Percentiles rank a stretch among this genome's conserved stretches.
These are phyloP conservation scores for Cheilosia scutellata DNA, from an alignment of 2,888 invertebrate genomes.

Conservation along the genomic window DNA sequence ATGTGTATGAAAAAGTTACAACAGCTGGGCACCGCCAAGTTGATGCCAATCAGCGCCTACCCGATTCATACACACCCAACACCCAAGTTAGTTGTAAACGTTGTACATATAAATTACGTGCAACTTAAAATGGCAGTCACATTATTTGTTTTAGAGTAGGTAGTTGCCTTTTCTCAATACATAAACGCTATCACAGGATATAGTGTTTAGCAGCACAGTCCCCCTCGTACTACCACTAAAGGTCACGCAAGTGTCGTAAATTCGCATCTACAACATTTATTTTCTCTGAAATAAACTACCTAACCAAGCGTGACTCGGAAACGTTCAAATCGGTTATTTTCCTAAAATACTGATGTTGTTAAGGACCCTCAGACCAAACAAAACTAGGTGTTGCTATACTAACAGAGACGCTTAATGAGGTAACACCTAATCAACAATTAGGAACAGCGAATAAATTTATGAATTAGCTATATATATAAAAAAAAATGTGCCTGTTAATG, in stretches of 20 bases:
- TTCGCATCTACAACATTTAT: background rate
- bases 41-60: too few relatives aligned
- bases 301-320: background rate
- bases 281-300: background rate
- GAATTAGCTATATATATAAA: background rate
- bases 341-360: background rate
- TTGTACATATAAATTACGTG: too few relatives aligned
- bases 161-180: too few relatives aligned
- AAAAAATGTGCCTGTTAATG: background rate
- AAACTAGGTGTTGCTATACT: background rate
- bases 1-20: too few relatives aligned
- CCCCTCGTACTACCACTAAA: too few relatives aligned
- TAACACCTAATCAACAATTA: background rate
- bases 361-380: background rate
- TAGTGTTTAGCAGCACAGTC: too few relatives aligned
- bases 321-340: background rate
- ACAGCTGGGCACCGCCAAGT: too few relatives aligned
- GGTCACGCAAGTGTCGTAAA: background rate
- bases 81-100: too few relatives aligned
- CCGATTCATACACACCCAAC: too few relatives aligned
- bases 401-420: background rate
- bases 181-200: too few relatives aligned
- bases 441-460: background rate
- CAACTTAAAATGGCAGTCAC: too few relatives aligned
- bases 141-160: too few relatives aligned